A percentile compares a stretch with the other conserved stretches of the same genome.
Conservation (phyloP, 2,888 invertebrate genomes). For the Spodoptera picta region DNA sequence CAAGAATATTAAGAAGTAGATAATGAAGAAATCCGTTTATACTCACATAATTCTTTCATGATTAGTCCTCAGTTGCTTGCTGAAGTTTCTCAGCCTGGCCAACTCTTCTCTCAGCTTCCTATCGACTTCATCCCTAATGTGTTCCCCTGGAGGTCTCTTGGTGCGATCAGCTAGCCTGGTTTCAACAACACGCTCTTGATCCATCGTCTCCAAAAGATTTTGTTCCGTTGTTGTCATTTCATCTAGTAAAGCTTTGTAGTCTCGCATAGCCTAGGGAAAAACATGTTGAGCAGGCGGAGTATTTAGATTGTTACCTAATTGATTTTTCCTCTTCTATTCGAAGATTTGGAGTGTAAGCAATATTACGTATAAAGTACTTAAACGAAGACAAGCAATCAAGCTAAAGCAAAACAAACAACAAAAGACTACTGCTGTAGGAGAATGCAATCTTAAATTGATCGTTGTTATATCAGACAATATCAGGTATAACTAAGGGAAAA, state of each 20-base stretch:
- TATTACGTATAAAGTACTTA: too few relatives aligned
- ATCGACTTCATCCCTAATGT: constrained; percentile 90
- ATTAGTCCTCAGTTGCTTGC: constrained; percentile 88
- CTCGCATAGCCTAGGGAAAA: constrained; percentile 87
- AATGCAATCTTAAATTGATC: too few relatives aligned
- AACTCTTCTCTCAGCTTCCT: constrained; percentile 90
- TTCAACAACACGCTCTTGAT: constrained; percentile 91
- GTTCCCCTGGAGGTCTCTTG: constrained; percentile 90
- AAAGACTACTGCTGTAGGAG: too few relatives aligned
- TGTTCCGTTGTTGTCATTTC: constrained; percentile 91
- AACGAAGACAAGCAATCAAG: too few relatives aligned
- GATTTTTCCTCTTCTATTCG: too few relatives aligned
- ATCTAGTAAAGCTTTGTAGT: constrained; percentile 91
- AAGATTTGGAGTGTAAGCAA: too few relatives aligned
- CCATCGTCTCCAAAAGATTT: constrained; percentile 90
- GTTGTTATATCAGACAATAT: too few relatives aligned
- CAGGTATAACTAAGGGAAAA: too few relatives aligned
- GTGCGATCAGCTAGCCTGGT: constrained; percentile 92
- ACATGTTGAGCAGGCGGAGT: too few relatives aligned
- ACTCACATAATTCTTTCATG: constrained; percentile 89
- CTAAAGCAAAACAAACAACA: too few relatives aligned
- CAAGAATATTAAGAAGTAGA: too few relatives aligned
- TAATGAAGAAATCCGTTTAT: neutral
- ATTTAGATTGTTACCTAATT: too few relatives aligned
- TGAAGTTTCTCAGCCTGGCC: constrained; percentile 87